A percentile compares a stretch with the other conserved stretches of the same genome.
Evolutionary conservation across 2,888 invertebrate genomes (phyloP).

Genomic region (Macrosiphum euphorbiae): DNA sequence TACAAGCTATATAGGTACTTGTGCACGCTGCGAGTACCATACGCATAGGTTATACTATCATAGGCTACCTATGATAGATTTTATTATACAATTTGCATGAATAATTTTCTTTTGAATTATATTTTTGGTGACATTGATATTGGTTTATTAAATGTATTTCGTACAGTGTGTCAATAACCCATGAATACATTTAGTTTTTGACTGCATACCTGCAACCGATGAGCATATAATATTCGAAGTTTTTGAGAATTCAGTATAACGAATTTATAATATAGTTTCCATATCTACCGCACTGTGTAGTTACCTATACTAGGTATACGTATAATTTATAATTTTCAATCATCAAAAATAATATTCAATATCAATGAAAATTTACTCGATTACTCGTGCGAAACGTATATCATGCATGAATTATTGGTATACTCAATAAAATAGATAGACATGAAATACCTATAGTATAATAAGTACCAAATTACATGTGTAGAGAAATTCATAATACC

Average conservation of each 20-base stretch:
- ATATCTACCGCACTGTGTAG: not conserved
- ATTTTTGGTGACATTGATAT: not conserved
- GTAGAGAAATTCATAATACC: not conserved
- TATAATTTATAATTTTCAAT: constrained; percentile 44
- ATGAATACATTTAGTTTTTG: not conserved
- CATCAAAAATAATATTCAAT: constrained; percentile 50
- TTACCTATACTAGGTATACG: not conserved
- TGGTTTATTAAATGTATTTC: not conserved
- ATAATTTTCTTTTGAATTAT: not conserved
- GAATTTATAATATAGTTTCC: not conserved
- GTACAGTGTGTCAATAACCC: not conserved
- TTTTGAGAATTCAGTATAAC: not conserved
- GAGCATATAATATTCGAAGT: not conserved
- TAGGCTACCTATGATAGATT: no score
- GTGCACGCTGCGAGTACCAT: not conserved
- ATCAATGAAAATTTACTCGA: constrained; percentile 29
- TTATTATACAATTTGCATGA: not conserved
- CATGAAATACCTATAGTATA: not conserved
- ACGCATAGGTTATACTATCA: not conserved
- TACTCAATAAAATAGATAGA: not conserved
- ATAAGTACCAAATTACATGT: not conserved
- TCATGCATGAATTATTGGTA: constrained; percentile 67
- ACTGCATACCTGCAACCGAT: no score
- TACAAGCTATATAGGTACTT: not conserved
- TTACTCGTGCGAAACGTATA: constrained; percentile 50